Evolutionary conservation across 2,797 vertebrate species (phyloP), one percentile per base, ranked within the genome.

Genomic region (Florisuga fusca): DNA sequence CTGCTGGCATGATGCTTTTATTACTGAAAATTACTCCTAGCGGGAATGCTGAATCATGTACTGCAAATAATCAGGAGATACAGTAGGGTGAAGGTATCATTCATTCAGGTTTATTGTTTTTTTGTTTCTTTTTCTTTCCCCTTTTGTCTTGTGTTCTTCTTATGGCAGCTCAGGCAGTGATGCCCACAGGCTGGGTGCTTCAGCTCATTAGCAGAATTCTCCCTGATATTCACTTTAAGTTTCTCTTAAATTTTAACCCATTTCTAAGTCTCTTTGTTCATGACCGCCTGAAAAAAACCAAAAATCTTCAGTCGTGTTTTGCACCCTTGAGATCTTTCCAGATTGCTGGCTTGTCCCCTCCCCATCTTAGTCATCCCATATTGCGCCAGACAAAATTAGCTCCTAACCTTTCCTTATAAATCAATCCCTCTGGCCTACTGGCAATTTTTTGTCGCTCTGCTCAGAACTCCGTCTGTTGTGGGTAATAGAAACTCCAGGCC

Each of bases 311-410:
- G 50, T 83, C 8, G 10, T 87, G 84, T 91, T 97, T 96, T 96
- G 95, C 48, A 95, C 80, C 95, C 94, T 91, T 97, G 96, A 97
- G 97, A 98, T 97, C 96, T 96, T 98, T 98, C 96, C 94, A 97
- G 97, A 95, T 83, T 96, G 68, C 91, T 95, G 84, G 41, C 61
- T 95, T 79, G 84, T 96, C 92, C 95, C 95, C 95, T 97, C 96
- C 94, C 81, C 86, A 92, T 96, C 81, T 93, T 96, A 93, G 95
- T 96, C 96, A 97, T 97, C 96, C 96, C 83, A 89, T 96, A 96
- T 95, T 95, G 95, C 81, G 66, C 95, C 95, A 96, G 91, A 97
- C 95, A 96, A 96, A 97, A 95, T 97, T 91, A 96, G 94, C 95
- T 97, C 94, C 97, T 96, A 97, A 96, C 96, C 95, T 97, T 97